Conservation (phyloP, 2,113 vertebrate species). For the Microcebus griseorufus region DNA sequence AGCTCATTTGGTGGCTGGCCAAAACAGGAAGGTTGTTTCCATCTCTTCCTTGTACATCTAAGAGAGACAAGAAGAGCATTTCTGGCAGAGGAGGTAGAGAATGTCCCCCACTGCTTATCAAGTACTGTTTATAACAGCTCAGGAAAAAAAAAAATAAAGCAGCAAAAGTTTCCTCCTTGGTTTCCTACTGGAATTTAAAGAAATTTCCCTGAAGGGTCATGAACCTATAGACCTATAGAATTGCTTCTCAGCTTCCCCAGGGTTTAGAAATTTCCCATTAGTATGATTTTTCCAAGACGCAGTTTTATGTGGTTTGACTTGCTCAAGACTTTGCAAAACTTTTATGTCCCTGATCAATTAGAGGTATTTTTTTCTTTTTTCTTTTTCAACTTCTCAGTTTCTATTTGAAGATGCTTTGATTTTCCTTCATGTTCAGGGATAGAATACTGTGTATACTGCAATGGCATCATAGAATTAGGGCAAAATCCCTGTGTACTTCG, state of each 20-base stretch:
- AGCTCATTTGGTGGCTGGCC: neutral
- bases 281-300: neutral
- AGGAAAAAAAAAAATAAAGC: neutral
- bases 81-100: neutral
- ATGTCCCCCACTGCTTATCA: too few relatives aligned
- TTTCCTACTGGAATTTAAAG: neutral
- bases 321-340: neutral
- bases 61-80: neutral
- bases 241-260: neutral
- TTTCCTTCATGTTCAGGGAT: neutral
- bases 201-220: neutral
- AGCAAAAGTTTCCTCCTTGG: neutral
- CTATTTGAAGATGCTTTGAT: neutral
- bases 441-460: neutral
- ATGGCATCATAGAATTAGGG: neutral
- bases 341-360: neutral
- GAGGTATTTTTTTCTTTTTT: neutral
- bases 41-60: neutral
- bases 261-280: neutral
- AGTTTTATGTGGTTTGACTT: neutral
- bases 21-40: too few relatives aligned
- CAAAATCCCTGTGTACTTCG: accelerated
- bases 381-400: neutral
- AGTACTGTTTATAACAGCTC: neutral
- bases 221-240: neutral